These are phyloP conservation scores for Terebella lapidaria DNA, from an alignment of 2,888 invertebrate genomes.

Conservation along the genomic window DNA sequence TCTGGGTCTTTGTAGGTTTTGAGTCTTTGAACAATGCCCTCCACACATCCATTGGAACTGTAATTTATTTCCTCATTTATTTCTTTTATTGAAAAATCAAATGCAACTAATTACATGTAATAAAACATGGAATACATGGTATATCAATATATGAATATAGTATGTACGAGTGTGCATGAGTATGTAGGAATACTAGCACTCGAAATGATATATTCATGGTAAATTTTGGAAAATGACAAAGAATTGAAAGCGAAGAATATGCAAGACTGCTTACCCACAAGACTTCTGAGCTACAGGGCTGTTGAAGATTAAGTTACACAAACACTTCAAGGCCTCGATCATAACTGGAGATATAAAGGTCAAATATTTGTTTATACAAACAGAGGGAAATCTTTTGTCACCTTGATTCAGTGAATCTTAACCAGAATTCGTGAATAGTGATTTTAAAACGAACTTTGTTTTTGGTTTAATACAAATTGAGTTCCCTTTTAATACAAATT, in stretches of 20 bases:
- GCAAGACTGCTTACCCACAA: slow-evolving; percentile 53
- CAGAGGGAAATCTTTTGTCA: not conserved
- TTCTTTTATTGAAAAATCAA: too few relatives aligned
- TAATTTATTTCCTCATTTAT: too few relatives aligned
- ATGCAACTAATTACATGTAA: not conserved
- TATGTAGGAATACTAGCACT: not conserved
- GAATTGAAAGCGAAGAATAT: too few relatives aligned
- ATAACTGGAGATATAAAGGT: slow-evolving; percentile 51
- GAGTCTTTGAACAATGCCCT: slow-evolving; percentile 68
- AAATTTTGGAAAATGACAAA: too few relatives aligned
- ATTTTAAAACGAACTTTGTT: too few relatives aligned
- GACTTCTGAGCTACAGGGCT: slow-evolving; percentile 62
- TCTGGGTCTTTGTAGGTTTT: slow-evolving; percentile 65
- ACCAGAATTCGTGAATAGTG: too few relatives aligned
- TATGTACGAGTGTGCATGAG: not conserved
- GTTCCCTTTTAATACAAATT: too few relatives aligned
- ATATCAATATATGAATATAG: not conserved
- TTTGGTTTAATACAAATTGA: too few relatives aligned
- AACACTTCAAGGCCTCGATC: slow-evolving; percentile 78
- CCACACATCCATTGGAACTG: slow-evolving; percentile 62
- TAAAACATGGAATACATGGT: too few relatives aligned
- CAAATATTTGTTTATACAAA: not conserved
- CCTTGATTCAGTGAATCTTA: too few relatives aligned
- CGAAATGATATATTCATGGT: too few relatives aligned
- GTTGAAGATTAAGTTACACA: slow-evolving; percentile 84